Conservation (phyloP, 2,797 vertebrate genomes). For the Channa striata region DNA sequence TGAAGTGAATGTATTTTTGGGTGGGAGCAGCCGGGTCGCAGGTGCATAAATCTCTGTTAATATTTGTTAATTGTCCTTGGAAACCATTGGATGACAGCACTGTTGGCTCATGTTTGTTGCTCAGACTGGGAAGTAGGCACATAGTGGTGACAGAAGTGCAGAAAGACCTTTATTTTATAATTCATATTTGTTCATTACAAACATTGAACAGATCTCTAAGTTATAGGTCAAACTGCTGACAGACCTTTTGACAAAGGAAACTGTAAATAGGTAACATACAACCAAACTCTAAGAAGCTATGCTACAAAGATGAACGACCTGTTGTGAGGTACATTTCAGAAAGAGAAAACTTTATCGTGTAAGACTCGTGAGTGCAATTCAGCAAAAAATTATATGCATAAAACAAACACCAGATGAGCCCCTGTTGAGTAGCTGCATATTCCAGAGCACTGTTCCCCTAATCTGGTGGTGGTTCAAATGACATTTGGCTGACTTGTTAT, state of each 20-base stretch:
- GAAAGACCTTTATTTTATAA: not conserved
- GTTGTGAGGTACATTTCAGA: slow-evolving; percentile 24
- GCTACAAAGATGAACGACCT: slow-evolving; percentile 9
- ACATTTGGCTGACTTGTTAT: slow-evolving; percentile 74
- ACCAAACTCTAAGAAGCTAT: not conserved
- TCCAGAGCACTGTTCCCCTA: slow-evolving; percentile 42
- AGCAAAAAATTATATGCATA: slow-evolving; percentile 48
- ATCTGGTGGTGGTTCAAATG: slow-evolving; percentile 59
- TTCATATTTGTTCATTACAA: slow-evolving; percentile 4
- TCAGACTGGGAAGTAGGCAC: slow-evolving; percentile 5
- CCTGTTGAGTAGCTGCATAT: slow-evolving; percentile 51
- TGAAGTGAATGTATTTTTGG: slow-evolving; percentile 62
- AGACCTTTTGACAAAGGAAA: not conserved
- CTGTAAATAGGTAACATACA: not conserved
- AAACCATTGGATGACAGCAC: slow-evolving; percentile 45
- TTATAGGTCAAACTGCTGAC: slow-evolving; percentile 2
- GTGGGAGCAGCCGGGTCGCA: slow-evolving; percentile 50
- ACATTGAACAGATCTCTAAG: not conserved
- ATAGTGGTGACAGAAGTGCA: not conserved
- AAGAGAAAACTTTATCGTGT: slow-evolving; percentile 6
- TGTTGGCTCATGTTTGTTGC: slow-evolving; percentile 32
- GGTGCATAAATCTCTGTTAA: slow-evolving; percentile 61
- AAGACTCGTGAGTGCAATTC: slow-evolving; percentile 24
- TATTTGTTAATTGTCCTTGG: slow-evolving; percentile 69
- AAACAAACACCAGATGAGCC: slow-evolving; percentile 66